phyloP scores from a whole-genome alignment of 53 echinoderm and acorn worm genomes.

The Echinometra lucunter region DNA sequence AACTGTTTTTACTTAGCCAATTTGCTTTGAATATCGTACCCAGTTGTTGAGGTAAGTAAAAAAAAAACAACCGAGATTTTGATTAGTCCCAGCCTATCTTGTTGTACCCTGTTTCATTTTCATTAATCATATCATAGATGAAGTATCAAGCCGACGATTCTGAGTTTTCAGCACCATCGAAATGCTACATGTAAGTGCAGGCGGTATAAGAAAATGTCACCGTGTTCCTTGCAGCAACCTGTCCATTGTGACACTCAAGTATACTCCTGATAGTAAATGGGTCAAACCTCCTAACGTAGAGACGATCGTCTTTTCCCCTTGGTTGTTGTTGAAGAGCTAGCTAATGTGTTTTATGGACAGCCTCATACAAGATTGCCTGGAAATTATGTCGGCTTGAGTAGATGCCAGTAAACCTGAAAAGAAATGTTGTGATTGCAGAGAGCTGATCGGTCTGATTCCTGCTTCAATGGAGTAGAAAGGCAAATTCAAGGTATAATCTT shows the following conservation, averaged over 20 bases:
- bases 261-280: neutral
- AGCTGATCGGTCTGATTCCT: neutral
- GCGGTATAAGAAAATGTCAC: neutral
- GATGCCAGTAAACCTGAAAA: neutral
- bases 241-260: neutral
- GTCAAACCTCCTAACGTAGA: neutral
- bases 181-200: too few relatives aligned
- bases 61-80: too few relatives aligned
- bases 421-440: neutral
- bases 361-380: neutral
- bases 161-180: too few relatives aligned
- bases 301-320: neutral
- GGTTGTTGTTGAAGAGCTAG: slow-evolving; percentile 7
- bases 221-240: neutral
- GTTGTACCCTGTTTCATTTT: too few relatives aligned
- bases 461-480: neutral
- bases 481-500: too few relatives aligned
- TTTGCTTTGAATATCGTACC: too few relatives aligned
- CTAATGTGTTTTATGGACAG: slow-evolving; percentile 16
- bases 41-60: too few relatives aligned
- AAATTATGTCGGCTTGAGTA: neutral
- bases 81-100: too few relatives aligned
- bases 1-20: too few relatives aligned
- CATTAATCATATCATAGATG: too few relatives aligned
- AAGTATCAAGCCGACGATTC: too few relatives aligned